phyloP scores from a whole-genome alignment of 2,797 vertebrate genomes.

The Botia almorhae region DNA sequence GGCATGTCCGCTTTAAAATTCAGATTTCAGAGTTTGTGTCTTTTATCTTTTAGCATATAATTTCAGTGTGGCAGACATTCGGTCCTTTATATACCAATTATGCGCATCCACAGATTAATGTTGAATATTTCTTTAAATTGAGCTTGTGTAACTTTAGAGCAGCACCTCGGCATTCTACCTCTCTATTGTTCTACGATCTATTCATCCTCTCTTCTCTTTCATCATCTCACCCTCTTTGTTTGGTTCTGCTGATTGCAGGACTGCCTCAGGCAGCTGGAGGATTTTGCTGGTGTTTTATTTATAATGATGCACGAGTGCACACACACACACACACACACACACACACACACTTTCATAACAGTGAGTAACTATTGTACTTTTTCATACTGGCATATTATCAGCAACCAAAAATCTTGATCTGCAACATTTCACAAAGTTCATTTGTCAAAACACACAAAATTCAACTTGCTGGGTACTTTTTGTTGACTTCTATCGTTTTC shows the following conservation, averaged over 20 bases:
- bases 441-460: too few species aligned
- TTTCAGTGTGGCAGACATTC: background rate
- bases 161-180: conserved; percentile 4
- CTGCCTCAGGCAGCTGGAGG: conserved; percentile 37
- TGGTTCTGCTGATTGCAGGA: conserved; percentile 48
- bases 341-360: background rate
- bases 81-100: background rate
- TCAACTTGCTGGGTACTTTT: too few species aligned
- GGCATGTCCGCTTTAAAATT: background rate
- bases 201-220: conserved; percentile 15
- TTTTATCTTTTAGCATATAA: background rate
- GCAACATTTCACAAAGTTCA: too few species aligned
- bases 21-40: background rate
- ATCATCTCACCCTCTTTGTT: conserved; percentile 24
- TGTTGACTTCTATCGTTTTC: too few species aligned
- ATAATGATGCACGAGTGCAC: conserved; percentile 31
- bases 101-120: background rate
- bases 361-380: too few species aligned
- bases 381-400: too few species aligned
- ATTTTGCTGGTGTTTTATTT: conserved; percentile 40
- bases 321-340: conserved; percentile 4
- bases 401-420: too few species aligned
- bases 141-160: background rate
- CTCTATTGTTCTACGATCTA: background rate
- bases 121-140: background rate